Percentiles rank a stretch among this genome's conserved stretches.
phyloP scores from a whole-genome alignment of 1,140 invertebrate genomes.

The Hylaeus anthracinus region DNA sequence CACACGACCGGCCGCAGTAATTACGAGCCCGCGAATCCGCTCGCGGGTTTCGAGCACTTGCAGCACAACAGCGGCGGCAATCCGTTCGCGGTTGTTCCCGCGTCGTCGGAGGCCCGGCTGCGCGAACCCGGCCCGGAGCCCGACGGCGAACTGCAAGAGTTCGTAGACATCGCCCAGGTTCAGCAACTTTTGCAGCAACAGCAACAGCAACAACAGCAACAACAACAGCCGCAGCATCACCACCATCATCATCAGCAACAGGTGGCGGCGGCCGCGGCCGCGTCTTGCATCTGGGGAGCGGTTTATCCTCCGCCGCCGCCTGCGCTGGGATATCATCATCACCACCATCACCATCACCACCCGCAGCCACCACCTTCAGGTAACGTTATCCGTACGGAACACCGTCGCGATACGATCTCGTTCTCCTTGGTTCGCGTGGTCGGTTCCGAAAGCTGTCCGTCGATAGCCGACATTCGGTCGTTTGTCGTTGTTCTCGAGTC shows the following conservation, averaged over 20 bases:
- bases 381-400: constrained; percentile 47
- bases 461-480: background rate
- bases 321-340: constrained; percentile 71
- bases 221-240: constrained; percentile 61
- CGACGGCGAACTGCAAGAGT: constrained; percentile 76
- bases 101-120: constrained; percentile 60
- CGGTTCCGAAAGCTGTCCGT: constrained; percentile 6
- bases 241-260: constrained; percentile 70
- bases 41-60: constrained; percentile 76
- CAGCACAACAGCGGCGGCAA: constrained; percentile 69
- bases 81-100: constrained; percentile 68
- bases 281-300: constrained; percentile 74
- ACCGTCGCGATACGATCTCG: background rate
- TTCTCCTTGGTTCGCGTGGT: background rate
- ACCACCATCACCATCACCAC: constrained; percentile 74
- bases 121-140: constrained; percentile 69
- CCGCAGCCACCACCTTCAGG: constrained; percentile 69
- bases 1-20: constrained; percentile 77
- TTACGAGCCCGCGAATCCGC: constrained; percentile 76
- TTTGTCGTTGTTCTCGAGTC: background rate
- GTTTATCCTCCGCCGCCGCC: constrained; percentile 76
- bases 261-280: constrained; percentile 50
- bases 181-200: constrained; percentile 76
- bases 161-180: constrained; percentile 77
- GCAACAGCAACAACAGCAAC: constrained; percentile 69